Evolutionary conservation across 2,888 invertebrate genomes (phyloP), one percentile per base, ranked within the genome.

Genomic region (Dryomyza anilis): DNA sequence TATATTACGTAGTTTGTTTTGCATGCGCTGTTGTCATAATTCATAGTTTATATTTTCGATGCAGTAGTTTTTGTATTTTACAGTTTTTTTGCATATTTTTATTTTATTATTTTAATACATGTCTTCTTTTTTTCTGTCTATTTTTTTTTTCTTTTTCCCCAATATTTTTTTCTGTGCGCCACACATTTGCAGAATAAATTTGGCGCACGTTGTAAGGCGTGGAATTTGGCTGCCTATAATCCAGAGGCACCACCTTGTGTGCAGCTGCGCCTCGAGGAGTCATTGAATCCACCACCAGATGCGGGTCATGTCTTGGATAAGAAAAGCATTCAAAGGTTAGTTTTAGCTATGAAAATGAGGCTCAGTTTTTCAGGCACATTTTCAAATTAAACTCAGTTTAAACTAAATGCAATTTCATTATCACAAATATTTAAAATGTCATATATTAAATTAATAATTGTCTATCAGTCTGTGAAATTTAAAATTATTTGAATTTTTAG

Each of bases 191-290:
- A 93, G 93, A 90, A 87, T 74, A 94, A 94, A 82, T 94, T 94
- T 83, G 89, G 89, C 71, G 91, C 92, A 76, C 87, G 94, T 55
- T 90, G 92, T 65, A 88, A 93, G 72, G 93, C 91, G 21, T 94
- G 93, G 93, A 86, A 89, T 52, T 90, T 93, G 78, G 88, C 90
- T 14, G 84, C 85, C 0, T 83, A 81, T 76, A 76, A 85, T 84
- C 79, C 84, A 66, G 85, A 80, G 81, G 84, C 76, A 69, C 85
- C 76, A 72, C 86, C 89, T 1, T 85, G 87, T 68, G 84, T 90
- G 19, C 87, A 87, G 71, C 71, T 89, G 43, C 85, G 90, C 46
- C 79, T 89, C 72, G 88, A 90, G 73, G 89, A 89, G 73, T 84
- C 83, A 3, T 78, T 89, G 1, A 84, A 84, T 45, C 74, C 85